Conservation (phyloP, 1,140 invertebrate species). For the Heterodera schachtii region DNA sequence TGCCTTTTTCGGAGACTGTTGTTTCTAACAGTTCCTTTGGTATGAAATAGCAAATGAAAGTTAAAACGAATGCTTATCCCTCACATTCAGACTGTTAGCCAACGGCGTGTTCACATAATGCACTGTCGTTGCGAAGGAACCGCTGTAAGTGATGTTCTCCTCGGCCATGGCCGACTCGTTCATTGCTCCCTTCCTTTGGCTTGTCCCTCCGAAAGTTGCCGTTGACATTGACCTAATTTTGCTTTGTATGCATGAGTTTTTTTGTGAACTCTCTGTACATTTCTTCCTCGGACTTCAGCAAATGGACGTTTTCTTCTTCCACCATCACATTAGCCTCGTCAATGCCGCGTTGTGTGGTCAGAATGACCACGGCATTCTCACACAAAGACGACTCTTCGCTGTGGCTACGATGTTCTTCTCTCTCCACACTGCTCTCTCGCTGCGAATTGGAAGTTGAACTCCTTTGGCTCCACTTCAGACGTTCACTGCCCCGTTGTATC, state of each 20-base stretch:
- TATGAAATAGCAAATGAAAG: slow-evolving; percentile 25
- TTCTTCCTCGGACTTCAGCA: neutral
- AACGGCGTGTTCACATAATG: slow-evolving; percentile 25
- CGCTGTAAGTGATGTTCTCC: neutral
- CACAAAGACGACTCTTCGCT: slow-evolving; percentile 13
- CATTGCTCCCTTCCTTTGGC: neutral
- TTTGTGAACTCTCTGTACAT: neutral
- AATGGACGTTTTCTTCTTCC: slow-evolving; percentile 19
- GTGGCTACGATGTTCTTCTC: neutral
- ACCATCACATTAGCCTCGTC: neutral
- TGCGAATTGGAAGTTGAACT: slow-evolving; percentile 27
- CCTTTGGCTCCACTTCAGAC: slow-evolving; percentile 25
- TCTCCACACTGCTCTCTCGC: slow-evolving; percentile 18
- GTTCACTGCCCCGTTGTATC: slow-evolving; percentile 38
- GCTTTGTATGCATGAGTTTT: neutral
- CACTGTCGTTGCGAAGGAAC: slow-evolving; percentile 17
- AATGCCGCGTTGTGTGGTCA: neutral
- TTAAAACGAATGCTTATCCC: neutral
- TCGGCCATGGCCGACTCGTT: neutral
- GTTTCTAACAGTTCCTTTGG: neutral
- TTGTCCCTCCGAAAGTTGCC: slow-evolving; percentile 15
- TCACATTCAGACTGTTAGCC: slow-evolving; percentile 7
- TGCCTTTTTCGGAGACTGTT: neutral
- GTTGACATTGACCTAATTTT: slow-evolving; percentile 14
- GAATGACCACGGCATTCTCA: neutral